Base-by-base conservation (phyloP, 2,113 vertebrate genomes). In the Urocynchramus pylzowi region DNA sequence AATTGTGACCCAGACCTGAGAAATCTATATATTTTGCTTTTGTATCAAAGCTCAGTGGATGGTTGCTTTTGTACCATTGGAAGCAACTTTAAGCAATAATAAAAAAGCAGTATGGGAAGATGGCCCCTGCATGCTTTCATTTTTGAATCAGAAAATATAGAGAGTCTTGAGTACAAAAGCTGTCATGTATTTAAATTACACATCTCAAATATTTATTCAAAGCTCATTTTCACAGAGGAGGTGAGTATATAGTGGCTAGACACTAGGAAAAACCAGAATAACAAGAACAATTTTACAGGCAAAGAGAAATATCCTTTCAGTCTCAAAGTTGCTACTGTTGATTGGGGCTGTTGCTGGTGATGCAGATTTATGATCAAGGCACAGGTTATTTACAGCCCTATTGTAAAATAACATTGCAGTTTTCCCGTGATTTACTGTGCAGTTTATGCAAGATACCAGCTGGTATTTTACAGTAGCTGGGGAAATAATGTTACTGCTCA, bases 381-480 rank as follows among this genome's bases (percentile, higher is more conserved):
- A 69, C 27, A 95, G 42, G 57, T 97, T 98, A 97, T 98, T 98
- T 97, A 98, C 65, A 86, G 39, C 44, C 33, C 83, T 93, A 93
- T 90, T 90, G 50, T 90, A 93, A 97, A 97, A 96, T 92, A 94
- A 91, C 63, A 84, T 27, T 71, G 35, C 86, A 84, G 44, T 61
- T 33, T 92, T 94, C 90, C 75, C 74, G 16, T 97, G 93, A 98
- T 98, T 97, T 98, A 98, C 90, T 23, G 49, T 45, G 42, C 49
- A 83, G 41, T 93, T 98, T 96, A 97, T 97, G 92, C 90, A 97
- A 97, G 98, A 96, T 90, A 95, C 84, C 70, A 79, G 71, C 54
- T 95, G 82, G 68, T 93, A 71, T 96, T 98, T 98, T 94, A 96
- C 61, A 60, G 54, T 45, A 77, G 37, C 76, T 93, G 61, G 60